Conservation (phyloP, 2,797 vertebrate genomes). For the Helarctos malayanus region DNA sequence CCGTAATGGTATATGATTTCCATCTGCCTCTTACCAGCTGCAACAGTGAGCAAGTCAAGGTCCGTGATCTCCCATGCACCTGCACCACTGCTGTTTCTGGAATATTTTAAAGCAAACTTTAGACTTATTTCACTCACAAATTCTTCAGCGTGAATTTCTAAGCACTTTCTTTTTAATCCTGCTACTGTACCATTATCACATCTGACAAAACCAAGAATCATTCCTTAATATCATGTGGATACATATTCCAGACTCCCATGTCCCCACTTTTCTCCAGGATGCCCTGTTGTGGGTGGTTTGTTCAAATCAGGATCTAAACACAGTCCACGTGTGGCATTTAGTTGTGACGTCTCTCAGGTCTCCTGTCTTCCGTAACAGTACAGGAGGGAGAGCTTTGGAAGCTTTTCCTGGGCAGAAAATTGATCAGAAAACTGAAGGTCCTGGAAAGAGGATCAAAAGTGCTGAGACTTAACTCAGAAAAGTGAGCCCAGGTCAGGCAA, state of each 20-base stretch:
- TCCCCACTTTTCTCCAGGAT: background rate
- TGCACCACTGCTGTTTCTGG: background rate
- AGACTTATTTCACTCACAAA: background rate
- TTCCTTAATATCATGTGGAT: background rate
- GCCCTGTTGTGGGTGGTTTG: background rate
- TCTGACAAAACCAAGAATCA: background rate
- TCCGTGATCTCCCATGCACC: background rate
- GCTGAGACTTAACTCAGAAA: background rate
- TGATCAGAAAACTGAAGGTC: background rate
- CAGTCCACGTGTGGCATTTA: background rate
- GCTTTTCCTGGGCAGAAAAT: slow-evolving; percentile 8
- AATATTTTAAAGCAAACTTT: slow-evolving; percentile 21
- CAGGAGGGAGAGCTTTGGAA: background rate
- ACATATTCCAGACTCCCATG: background rate
- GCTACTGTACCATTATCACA: background rate
- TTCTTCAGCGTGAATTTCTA: background rate
- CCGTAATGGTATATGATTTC: background rate
- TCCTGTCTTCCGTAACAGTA: background rate
- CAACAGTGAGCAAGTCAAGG: too few relatives aligned
- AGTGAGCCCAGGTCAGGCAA: background rate
- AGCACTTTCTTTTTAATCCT: background rate
- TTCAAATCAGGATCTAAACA: background rate
- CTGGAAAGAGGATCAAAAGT: background rate
- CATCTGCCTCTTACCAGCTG: background rate
- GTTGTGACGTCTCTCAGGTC: background rate